These are phyloP conservation scores for Cirrhinus molitorella DNA, from an alignment of 2,797 vertebrate genomes.

Conservation along the genomic window DNA sequence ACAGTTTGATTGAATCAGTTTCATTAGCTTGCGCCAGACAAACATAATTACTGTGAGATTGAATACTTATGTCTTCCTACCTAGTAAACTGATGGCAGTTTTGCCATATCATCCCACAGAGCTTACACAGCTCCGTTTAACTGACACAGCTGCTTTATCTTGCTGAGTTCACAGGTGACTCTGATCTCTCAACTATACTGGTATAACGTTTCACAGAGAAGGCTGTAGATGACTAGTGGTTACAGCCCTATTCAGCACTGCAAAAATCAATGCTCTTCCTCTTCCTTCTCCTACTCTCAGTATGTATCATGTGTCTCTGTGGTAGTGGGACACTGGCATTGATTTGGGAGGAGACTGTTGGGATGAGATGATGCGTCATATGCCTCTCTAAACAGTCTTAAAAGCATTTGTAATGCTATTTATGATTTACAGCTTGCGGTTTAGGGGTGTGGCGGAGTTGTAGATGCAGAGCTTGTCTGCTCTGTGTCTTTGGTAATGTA, in stretches of 20 bases:
- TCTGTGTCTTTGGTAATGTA: slow-evolving; percentile 7
- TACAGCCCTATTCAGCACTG: slow-evolving; percentile 13
- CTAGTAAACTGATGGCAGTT: slow-evolving; percentile 8
- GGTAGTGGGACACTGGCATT: slow-evolving; percentile 7
- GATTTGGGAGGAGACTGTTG: slow-evolving; percentile 11
- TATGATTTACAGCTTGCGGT: slow-evolving; percentile 1
- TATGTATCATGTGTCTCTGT: slow-evolving; percentile 23
- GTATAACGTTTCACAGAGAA: slow-evolving; percentile 6
- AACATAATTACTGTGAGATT: background rate
- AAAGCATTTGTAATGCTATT: slow-evolving; percentile 10
- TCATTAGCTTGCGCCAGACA: background rate
- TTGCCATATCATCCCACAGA: slow-evolving; percentile 15
- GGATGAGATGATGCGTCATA: slow-evolving; percentile 3
- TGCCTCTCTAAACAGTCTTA: background rate
- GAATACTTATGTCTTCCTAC: background rate
- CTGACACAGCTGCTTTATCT: slow-evolving; percentile 14
- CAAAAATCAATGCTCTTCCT: slow-evolving; percentile 23
- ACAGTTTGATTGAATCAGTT: background rate
- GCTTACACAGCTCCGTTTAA: background rate
- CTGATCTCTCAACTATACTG: background rate
- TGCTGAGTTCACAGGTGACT: slow-evolving; percentile 30
- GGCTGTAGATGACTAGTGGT: slow-evolving; percentile 7
- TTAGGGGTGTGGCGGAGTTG: slow-evolving; percentile 2
- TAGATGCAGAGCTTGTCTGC: background rate
- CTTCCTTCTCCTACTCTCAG: background rate